These are phyloP conservation scores for Actias luna DNA, from an alignment of 2,888 invertebrate genomes.

Conservation along the genomic window DNA sequence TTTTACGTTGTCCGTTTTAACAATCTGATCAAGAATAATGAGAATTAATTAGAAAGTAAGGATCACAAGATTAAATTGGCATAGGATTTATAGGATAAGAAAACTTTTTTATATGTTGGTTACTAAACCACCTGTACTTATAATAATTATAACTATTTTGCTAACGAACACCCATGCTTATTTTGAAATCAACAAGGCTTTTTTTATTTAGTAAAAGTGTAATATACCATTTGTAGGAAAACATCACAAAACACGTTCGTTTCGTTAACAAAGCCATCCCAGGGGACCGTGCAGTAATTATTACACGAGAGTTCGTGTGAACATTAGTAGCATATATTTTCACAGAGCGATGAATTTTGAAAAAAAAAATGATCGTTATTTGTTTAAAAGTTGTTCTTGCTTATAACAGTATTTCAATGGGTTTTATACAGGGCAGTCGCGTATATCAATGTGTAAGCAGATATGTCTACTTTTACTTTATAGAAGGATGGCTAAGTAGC, in stretches of 20 bases:
- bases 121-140: neutral
- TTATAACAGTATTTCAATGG: neutral
- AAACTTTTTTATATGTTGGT: too few relatives aligned
- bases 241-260: neutral
- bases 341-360: neutral
- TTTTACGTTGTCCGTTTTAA: neutral
- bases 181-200: neutral
- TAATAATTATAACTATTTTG: neutral
- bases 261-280: conserved; percentile 1
- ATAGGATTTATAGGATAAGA: too few relatives aligned
- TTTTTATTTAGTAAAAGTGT: neutral
- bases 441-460: too few relatives aligned
- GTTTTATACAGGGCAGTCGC: neutral
- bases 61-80: too few relatives aligned
- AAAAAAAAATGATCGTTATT: neutral
- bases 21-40: too few relatives aligned
- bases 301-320: neutral
- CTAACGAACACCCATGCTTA: neutral
- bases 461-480: too few relatives aligned
- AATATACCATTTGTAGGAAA: neutral
- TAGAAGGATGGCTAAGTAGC: too few relatives aligned
- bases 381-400: neutral
- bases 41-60: too few relatives aligned
- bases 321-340: neutral
- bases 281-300: neutral